These are phyloP conservation scores for Micromys minutus DNA, from an alignment of 2,113 vertebrate genomes.

Conservation along the genomic window DNA sequence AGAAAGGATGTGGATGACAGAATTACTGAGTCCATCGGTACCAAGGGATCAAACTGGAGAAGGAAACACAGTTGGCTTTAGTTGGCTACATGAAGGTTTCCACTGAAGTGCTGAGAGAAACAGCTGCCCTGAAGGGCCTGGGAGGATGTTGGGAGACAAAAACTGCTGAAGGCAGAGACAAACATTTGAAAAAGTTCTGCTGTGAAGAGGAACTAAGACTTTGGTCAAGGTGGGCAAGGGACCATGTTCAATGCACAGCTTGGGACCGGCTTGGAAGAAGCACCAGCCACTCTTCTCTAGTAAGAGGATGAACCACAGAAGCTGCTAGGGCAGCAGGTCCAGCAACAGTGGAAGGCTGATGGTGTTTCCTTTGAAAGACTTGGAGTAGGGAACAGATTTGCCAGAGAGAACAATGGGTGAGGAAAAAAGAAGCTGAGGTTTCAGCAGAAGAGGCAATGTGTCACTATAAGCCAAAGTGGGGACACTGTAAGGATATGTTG, in stretches of 20 bases:
- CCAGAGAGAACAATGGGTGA: background rate
- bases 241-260: background rate
- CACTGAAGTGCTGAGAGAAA: background rate
- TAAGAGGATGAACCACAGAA: background rate
- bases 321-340: background rate
- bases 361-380: background rate
- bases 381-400: background rate
- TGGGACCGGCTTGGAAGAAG: background rate
- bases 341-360: background rate
- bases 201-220: background rate
- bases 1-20: background rate
- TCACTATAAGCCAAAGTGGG: background rate
- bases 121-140: background rate
- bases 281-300: background rate
- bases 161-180: background rate
- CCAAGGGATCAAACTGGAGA: background rate
- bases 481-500: background rate
- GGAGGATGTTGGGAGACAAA: background rate
- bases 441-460: background rate
- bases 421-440: background rate
- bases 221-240: background rate
- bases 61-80: background rate
- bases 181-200: background rate
- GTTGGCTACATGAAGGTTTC: background rate
- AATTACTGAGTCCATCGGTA: background rate